Evolutionary conservation across 2,113 vertebrate species (phyloP), one percentile per base, ranked within the genome.

Genomic region (Chascanopsetta lugubris): DNA sequence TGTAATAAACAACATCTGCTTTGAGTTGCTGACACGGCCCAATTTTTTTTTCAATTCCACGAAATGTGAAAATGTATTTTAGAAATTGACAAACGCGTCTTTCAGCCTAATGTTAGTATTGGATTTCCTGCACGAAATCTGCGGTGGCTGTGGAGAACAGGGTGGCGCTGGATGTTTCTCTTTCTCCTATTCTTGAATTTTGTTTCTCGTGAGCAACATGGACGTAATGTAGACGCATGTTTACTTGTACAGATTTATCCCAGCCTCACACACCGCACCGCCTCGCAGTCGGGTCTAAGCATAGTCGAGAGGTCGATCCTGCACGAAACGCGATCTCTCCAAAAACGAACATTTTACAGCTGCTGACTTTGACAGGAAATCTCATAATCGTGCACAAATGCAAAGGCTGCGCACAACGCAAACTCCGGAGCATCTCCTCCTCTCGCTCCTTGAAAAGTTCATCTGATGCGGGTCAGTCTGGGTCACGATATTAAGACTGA

Each of bases 401-500:
- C 34, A 55, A 38, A 57, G 18, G 21, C n/a, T 24, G 8, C 26
- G 46, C 17, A 29, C 3, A 29, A 13, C 2, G 29, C 36, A 24
- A 63, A 58, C 34, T 21, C 15, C 34, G 24, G 25, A 46, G 51
- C 57, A 62, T 56, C 36, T 20, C 8, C n/a, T 34, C 32, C 30
- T 12, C 13, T 26, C 61, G 49, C 18, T 20, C 18, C 34, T 48
- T 53, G 43, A 57, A 13, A 53, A 42, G 15, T 17, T 38, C 27
- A 45, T 48, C 45, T 66, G 51, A 70, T 49, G 56, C 9, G 27
- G 21, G 8, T 61, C 49, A 46, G 66, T 42, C 56, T 8, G 30
- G 22, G 8, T 62, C 46, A 50, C 58, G 45, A 69, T 25, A 60
- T 60, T 71, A 50, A 45, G 45, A 30, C 65, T 57, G 61, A 63